Evolutionary conservation across 2,888 invertebrate species (phyloP).

Genomic region (Drosophila fungiperda): DNA sequence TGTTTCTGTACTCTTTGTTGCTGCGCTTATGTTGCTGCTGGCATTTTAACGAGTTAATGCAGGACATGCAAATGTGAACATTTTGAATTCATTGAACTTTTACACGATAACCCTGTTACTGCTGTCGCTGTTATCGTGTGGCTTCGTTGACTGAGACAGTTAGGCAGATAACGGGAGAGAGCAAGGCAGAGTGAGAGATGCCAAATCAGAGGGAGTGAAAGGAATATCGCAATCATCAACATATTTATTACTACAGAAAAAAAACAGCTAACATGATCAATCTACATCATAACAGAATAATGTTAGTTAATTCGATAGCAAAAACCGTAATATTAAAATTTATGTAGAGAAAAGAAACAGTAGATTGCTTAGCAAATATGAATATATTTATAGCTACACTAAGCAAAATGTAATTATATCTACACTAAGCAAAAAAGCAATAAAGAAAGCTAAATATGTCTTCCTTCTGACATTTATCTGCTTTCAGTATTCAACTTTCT

Average conservation of each 20-base stretch:
- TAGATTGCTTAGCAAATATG: background rate
- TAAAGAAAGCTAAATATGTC: background rate
- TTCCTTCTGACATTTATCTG: constrained; percentile 25
- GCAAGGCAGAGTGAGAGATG: background rate
- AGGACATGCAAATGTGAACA: constrained; percentile 81
- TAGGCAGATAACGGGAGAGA: background rate
- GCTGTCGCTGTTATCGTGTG: constrained; percentile 31
- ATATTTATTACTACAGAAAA: background rate
- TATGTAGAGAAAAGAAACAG: background rate
- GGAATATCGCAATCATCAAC: background rate
- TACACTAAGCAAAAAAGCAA: background rate
- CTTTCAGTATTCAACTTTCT: constrained; percentile 3
- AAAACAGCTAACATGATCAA: background rate
- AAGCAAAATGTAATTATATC: background rate
- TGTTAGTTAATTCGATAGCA: background rate
- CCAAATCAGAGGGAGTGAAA: background rate
- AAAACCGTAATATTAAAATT: background rate
- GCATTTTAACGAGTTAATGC: constrained; percentile 82
- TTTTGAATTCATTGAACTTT: constrained; percentile 81
- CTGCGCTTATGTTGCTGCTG: constrained; percentile 56
- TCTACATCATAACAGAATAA: background rate
- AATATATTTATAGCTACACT: background rate
- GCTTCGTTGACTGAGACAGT: constrained; percentile 33
- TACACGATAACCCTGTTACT: constrained; percentile 43
- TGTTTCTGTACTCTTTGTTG: constrained; percentile 34